Conservation (phyloP, 1,140 invertebrate genomes). For the Aphidius gifuensis region DNA sequence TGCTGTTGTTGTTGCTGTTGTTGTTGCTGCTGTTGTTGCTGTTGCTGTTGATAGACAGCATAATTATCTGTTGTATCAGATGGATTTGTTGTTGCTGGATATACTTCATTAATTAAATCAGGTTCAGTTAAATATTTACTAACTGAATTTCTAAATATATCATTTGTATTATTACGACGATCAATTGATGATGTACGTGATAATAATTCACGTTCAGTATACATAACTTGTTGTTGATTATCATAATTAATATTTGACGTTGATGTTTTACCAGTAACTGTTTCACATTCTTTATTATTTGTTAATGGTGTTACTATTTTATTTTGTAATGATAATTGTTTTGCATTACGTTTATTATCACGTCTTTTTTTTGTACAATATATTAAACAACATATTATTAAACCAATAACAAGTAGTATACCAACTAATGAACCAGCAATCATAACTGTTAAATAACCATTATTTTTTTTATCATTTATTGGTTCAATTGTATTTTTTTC, state of each 20-base stretch:
- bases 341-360: constrained; percentile 40
- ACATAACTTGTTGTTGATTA: constrained; percentile 36
- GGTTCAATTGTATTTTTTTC: constrained; percentile 43
- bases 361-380: constrained; percentile 42
- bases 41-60: constrained; percentile 31
- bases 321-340: constrained; percentile 38
- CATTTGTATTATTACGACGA: constrained; percentile 32
- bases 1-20: too few relatives aligned
- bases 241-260: constrained; percentile 11
- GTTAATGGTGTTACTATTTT: constrained; percentile 39
- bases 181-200: constrained; percentile 38
- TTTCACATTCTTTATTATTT: constrained; percentile 32
- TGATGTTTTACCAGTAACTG: constrained; percentile 18
- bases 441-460: constrained; percentile 42
- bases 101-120: constrained; percentile 49
- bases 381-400: constrained; percentile 42
- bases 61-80: constrained; percentile 26
- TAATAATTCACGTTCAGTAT: constrained; percentile 36
- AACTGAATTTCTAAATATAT: constrained; percentile 37
- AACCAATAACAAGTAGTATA: constrained; percentile 41
- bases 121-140: constrained; percentile 47
- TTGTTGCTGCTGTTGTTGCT: constrained; percentile 9
- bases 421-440: constrained; percentile 45
- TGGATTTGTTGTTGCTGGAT: constrained; percentile 30
- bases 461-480: constrained; percentile 35